Percentiles rank a stretch among this genome's conserved stretches.
Evolutionary conservation across 2,888 invertebrate species (phyloP).

Genomic region (Drosophila limbata): DNA sequence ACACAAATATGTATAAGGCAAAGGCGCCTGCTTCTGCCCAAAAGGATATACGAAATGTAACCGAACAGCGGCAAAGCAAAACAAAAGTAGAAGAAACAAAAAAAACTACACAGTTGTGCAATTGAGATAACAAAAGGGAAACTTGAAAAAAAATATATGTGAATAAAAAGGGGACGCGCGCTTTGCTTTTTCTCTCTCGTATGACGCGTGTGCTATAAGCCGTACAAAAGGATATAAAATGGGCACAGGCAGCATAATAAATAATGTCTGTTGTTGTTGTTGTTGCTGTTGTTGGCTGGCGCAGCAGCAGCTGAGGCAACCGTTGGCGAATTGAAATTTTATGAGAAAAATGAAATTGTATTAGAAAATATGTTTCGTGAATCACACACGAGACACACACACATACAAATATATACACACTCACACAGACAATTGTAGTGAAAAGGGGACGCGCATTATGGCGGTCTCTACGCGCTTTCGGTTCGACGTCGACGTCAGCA

Average conservation of each 20-base stretch:
- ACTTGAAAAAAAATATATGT: slow-evolving; percentile 51
- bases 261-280: slow-evolving; percentile 65
- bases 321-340: slow-evolving; percentile 77
- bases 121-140: slow-evolving; percentile 77
- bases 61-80: slow-evolving; percentile 32
- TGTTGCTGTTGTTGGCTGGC: slow-evolving; percentile 15
- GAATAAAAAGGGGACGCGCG: slow-evolving; percentile 74
- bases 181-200: slow-evolving; percentile 70
- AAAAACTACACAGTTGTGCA: slow-evolving; percentile 76
- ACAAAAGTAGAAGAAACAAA: slow-evolving; percentile 14
- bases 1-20: slow-evolving; percentile 5
- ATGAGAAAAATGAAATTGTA: slow-evolving; percentile 75
- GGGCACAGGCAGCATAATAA: slow-evolving; percentile 63
- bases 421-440: slow-evolving; percentile 5
- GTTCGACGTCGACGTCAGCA: slow-evolving; percentile 3
- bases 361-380: slow-evolving; percentile 75
- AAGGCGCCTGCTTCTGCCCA: slow-evolving; percentile 23
- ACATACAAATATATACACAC: slow-evolving; percentile 1
- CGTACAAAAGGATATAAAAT: slow-evolving; percentile 68
- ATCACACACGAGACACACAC: slow-evolving; percentile 63
- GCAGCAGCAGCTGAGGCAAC: slow-evolving; percentile 72
- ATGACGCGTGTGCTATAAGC: slow-evolving; percentile 66
- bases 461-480: slow-evolving; percentile 75
- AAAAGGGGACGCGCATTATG: slow-evolving; percentile 78
- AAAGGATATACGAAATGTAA: slow-evolving; percentile 46